Evolutionary conservation across 1,140 invertebrate species (phyloP), one percentile per base, ranked within the genome.

Genomic region (Bombus ignitus): DNA sequence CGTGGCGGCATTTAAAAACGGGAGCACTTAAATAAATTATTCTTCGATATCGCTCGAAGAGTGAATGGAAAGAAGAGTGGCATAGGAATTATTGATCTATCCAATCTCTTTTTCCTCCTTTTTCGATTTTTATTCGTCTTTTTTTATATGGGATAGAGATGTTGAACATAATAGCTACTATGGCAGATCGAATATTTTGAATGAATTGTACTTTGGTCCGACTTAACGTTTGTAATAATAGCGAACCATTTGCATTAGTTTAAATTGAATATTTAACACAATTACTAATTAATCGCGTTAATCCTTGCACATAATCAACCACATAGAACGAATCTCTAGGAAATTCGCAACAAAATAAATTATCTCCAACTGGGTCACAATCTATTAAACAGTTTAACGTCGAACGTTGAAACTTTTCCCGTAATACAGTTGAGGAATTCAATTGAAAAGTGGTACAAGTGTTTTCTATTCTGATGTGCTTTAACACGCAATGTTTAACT

Each of bases 1-100:
- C 73, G 73, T 25, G 35, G 18, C 32, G 32, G 65, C 22, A 32
- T 9, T n/a, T 68, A 53, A 77, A 83, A 77, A 68, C 28, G 73
- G 35, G 28, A 68, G 42, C 59, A 72, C 70, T 47, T 74, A 42
- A 39, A 39, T 73, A 73, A 73, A 73, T 71, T 28, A 44, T 42
- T n/a, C 25, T 3, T 8, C 25, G 32, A 32, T 35, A 68, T 68
- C 22, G 37, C 35, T 12, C 1, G 37, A n/a, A 15, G 4, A 42
- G 18, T 13, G 12, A 22, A 68, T 68, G 18, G 35, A 68, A 22
- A 68, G 18, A 32, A 32, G 32, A 32, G 6, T 32, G n/a, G 22
- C 66, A 9, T 32, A 9, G 22, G 22, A 68, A 12, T 68, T 37
- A 4, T 68, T 3, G 22, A 37, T 39, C 37, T 4, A 13, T 74